Evolutionary conservation across 1,140 invertebrate genomes (phyloP).

Genomic region (Frieseomelitta varia): DNA sequence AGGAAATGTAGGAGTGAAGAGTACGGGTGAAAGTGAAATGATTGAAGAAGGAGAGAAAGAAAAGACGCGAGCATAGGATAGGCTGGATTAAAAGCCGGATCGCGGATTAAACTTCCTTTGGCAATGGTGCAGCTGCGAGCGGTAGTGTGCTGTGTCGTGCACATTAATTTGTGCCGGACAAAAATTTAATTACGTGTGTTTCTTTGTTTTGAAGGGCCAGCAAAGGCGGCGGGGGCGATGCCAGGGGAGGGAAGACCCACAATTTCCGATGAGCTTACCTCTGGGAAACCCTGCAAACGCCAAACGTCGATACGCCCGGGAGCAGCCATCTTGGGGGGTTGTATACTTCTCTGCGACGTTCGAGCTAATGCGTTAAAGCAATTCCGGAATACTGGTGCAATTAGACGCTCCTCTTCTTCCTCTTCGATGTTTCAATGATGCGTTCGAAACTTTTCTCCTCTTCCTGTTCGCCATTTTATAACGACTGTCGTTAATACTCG

Average conservation of each 20-base stretch:
- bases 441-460: no score
- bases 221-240: conserved; percentile 70
- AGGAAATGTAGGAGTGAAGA: background rate
- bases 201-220: conserved; percentile 79
- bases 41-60: background rate
- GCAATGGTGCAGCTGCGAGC: conserved; percentile 22
- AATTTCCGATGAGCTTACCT: conserved; percentile 83
- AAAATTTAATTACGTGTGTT: conserved; percentile 80
- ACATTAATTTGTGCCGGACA: conserved; percentile 65
- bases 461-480: no score
- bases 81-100: conserved; percentile 13
- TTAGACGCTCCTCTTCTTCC: conserved; percentile 27
- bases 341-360: conserved; percentile 71
- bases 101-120: conserved; percentile 42
- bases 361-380: conserved; percentile 74
- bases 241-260: conserved; percentile 80
- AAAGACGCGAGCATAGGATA: background rate
- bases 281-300: conserved; percentile 80
- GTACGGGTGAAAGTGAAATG: background rate
- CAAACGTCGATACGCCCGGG: conserved; percentile 81
- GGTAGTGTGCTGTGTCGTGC: conserved; percentile 1
- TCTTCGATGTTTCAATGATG: background rate
- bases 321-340: conserved; percentile 81
- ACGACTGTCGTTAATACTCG: no score
- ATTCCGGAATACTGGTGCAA: conserved; percentile 62